A percentile compares a stretch with the other conserved stretches of the same genome.
Evolutionary conservation across 2,888 invertebrate species (phyloP).

Genomic region (Drosophila acutilabella): DNA sequence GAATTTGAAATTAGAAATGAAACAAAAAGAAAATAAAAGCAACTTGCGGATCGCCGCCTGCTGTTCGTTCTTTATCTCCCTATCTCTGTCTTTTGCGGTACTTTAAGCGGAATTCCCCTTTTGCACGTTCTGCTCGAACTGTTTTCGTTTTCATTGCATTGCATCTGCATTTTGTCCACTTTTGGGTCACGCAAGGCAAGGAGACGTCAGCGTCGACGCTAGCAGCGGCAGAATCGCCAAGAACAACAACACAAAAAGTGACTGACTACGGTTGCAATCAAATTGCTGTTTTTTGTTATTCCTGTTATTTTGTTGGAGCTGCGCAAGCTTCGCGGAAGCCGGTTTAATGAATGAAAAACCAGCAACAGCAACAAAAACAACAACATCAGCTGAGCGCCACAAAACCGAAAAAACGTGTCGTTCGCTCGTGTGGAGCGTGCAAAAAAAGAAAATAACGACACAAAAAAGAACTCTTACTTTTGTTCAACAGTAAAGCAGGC

Average conservation of each 20-base stretch:
- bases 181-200: slow-evolving; percentile 72
- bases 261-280: slow-evolving; percentile 31
- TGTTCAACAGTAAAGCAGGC: slow-evolving; percentile 60
- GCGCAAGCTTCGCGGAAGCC: slow-evolving; percentile 70
- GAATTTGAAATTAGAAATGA: slow-evolving; percentile 54
- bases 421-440: slow-evolving; percentile 71
- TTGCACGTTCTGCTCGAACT: slow-evolving; percentile 66
- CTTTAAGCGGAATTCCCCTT: slow-evolving; percentile 66
- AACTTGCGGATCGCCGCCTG: slow-evolving; percentile 3
- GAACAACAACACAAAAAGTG: slow-evolving; percentile 35
- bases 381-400: slow-evolving; percentile 76
- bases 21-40: neutral
- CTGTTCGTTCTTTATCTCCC: slow-evolving; percentile 5
- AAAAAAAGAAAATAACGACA: slow-evolving; percentile 45
- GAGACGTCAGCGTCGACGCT: slow-evolving; percentile 20
- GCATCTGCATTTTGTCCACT: slow-evolving; percentile 64
- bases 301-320: slow-evolving; percentile 43
- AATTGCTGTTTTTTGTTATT: slow-evolving; percentile 14
- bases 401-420: slow-evolving; percentile 62
- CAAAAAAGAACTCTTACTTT: slow-evolving; percentile 70
- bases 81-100: slow-evolving; percentile 54
- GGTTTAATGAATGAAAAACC: slow-evolving; percentile 78
- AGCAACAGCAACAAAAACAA: slow-evolving; percentile 48
- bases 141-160: slow-evolving; percentile 55
- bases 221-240: slow-evolving; percentile 36